phyloP scores from a whole-genome alignment of 2,113 vertebrate genomes.

The Ochotona princeps region DNA sequence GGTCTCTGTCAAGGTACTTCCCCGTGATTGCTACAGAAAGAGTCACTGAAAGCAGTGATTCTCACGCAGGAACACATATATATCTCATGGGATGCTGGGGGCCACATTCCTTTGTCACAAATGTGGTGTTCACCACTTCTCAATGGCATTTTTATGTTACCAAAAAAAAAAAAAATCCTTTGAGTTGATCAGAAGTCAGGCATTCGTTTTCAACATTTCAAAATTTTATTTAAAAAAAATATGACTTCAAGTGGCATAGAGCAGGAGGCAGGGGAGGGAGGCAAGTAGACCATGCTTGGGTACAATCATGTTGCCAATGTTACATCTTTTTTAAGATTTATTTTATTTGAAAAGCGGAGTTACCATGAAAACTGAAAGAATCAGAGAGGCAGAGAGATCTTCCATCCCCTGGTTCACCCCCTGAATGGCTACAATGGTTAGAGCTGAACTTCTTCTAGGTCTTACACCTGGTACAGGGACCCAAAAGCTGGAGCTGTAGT shows the following conservation, averaged over 20 bases:
- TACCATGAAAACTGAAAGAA: no score
- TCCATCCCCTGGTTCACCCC: no score
- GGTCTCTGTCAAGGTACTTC: neutral
- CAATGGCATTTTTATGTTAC: neutral
- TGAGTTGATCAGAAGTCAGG: neutral
- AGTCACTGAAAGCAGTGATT: neutral
- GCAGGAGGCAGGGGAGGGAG: no score
- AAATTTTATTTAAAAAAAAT: neutral
- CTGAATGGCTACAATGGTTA: no score
- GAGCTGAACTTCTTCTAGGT: no score
- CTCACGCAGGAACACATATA: neutral
- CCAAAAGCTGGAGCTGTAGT: no score
- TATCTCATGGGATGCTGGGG: no score
- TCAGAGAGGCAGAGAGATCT: no score
- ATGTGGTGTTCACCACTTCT: neutral
- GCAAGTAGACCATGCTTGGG: rapidly evolving
- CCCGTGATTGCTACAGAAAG: neutral
- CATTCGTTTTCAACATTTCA: neutral
- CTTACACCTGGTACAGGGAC: no score
- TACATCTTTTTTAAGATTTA: neutral
- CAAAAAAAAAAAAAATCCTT: neutral
- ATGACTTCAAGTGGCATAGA: neutral
- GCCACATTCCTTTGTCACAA: neutral
- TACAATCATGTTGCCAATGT: rapidly evolving
- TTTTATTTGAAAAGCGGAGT: no score